These are phyloP conservation scores for Blastobasis adustella DNA, from an alignment of 2,888 invertebrate genomes.

Conservation along the genomic window DNA sequence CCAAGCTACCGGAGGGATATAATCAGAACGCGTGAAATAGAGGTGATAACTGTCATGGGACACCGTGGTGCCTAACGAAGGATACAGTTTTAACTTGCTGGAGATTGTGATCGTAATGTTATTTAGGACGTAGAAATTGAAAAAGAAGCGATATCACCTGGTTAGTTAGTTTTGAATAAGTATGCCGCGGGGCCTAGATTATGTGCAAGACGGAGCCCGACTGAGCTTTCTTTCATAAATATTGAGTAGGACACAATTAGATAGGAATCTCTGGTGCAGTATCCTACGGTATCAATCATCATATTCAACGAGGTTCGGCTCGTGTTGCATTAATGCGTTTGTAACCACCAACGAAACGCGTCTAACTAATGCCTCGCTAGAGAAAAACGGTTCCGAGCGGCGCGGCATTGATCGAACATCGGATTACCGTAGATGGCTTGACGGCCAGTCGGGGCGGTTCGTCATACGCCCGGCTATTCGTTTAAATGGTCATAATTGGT, in stretches of 20 bases:
- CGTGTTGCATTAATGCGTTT: slow-evolving; percentile 20
- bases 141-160: too few relatives aligned
- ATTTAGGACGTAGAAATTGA: too few relatives aligned
- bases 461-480: slow-evolving; percentile 52
- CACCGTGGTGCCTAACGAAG: too few relatives aligned
- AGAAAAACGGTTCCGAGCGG: slow-evolving; percentile 49
- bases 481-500: slow-evolving; percentile 70
- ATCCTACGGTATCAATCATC: slow-evolving; percentile 21
- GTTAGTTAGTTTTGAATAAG: too few relatives aligned
- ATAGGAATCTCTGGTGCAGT: neutral
- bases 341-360: slow-evolving; percentile 37
- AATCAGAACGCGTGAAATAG: too few relatives aligned
- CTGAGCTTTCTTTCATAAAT: slow-evolving; percentile 18
- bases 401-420: slow-evolving; percentile 47
- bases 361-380: slow-evolving; percentile 32
- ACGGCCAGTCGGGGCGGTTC: slow-evolving; percentile 45
- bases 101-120: too few relatives aligned
- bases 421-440: slow-evolving; percentile 64
- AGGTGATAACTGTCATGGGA: too few relatives aligned
- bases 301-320: slow-evolving; percentile 20
- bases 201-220: too few relatives aligned
- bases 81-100: too few relatives aligned
- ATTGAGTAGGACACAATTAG: slow-evolving; percentile 23
- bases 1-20: neutral
- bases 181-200: too few relatives aligned